These are phyloP conservation scores for Turritopsis dohrnii DNA, from an alignment of 30 jellyfish, hydroid and myxozoan genomes.

Conservation along the genomic window DNA sequence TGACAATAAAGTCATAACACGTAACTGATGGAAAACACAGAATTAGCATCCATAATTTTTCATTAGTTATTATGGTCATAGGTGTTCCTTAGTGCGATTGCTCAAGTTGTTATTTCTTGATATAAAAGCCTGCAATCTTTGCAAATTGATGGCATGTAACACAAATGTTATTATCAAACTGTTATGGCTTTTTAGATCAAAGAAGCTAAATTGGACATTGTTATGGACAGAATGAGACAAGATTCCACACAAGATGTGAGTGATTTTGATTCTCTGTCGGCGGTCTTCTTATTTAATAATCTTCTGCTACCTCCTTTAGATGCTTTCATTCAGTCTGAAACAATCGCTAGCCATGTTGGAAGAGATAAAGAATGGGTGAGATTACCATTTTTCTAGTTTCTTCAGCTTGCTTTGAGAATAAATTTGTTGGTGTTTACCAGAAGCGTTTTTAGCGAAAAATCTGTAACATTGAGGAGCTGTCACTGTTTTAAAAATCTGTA, in stretches of 20 bases:
- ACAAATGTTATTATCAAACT: not conserved
- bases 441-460: too few species aligned
- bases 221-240: constrained; percentile 85
- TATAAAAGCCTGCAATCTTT: too few species aligned
- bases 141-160: too few species aligned
- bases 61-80: too few species aligned
- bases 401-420: not conserved
- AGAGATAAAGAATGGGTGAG: constrained; percentile 82
- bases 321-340: constrained; percentile 44
- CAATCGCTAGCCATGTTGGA: constrained; percentile 61
- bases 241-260: constrained; percentile 82
- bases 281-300: not conserved
- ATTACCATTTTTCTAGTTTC: not conserved
- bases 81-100: too few species aligned
- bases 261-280: not conserved
- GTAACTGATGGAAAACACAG: too few species aligned
- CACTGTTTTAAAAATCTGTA: too few species aligned
- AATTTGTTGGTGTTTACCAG: too few species aligned
- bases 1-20: too few species aligned
- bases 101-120: too few species aligned
- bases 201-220: constrained; percentile 80
- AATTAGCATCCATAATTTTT: too few species aligned
- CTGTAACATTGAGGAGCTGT: too few species aligned
- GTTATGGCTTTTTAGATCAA: constrained; percentile 40
- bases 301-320: constrained; percentile 28